Base-by-base conservation (phyloP, 37 sponge, comb jelly and placozoan species). In the Tethya wilhelma region DNA sequence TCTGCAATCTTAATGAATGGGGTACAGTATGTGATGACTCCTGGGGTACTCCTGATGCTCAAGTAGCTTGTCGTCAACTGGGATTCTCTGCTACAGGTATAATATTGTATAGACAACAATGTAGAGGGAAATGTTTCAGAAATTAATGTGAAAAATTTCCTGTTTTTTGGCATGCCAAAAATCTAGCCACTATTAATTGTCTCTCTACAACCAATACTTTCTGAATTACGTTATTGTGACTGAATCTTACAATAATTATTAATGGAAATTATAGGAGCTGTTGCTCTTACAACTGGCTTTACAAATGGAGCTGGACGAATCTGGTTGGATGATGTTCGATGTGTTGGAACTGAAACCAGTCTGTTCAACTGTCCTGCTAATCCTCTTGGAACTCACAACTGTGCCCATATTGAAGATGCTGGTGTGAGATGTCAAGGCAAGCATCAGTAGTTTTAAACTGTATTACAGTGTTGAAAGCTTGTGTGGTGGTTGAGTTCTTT, bases 1-100 rank as follows among this genome's bases (percentile, higher is more conserved):
- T 83, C 37, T 83, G 68, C 43, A 44, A 29, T 30, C 31, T 38
- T 39, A 44, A 73, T 12, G 38, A 28, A 53, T 87, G 87, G 87
- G 87, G 87, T 7, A 87, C 81, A 43, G 81, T 87, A 19, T 87
- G 87, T 66, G 87, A 87, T 74, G 75, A 80, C n/a, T 20, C 23
- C 19, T 87, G 80, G 75, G 56, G 67, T 9, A 66, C 38, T 9
- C 25, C 46, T 45, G 57, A 80, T 64, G 74, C 81, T 38, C 29
- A 22, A 43, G 87, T 87, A 22, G 87, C 59, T 14, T 87, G 87
- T 33, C 19, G 81, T 44, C 87, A 87, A 32, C 74, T 87, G 12
- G 87, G 87, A 53, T 74, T 69, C 12, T 34, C 80, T 25, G 12
- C 49, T 32, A 45, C 33, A 45, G 67, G 79, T 78, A 41, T n/a